phyloP scores from a whole-genome alignment of 2,888 invertebrate species.

The Mesopsocus fuscifrons region DNA sequence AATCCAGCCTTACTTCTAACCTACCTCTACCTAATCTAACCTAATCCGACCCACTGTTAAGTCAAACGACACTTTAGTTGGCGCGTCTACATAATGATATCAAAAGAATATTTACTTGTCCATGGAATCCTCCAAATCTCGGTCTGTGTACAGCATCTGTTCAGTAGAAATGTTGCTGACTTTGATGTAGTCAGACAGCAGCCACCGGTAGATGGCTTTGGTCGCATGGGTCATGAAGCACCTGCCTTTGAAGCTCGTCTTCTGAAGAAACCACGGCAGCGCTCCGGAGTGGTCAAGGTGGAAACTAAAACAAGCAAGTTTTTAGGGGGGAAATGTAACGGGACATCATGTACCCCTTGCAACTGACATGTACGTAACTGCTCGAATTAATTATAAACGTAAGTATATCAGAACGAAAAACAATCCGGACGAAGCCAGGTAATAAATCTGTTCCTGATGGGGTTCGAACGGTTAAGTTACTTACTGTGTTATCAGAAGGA shows the following conservation, averaged over 20 bases:
- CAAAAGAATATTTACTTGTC: conserved; percentile 37
- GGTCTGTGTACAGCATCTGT: conserved; percentile 93
- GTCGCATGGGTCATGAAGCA: conserved; percentile 99
- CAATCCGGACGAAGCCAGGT: too few relatives aligned
- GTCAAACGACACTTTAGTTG: too few relatives aligned
- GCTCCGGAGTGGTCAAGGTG: conserved; percentile 98
- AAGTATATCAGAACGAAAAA: not conserved
- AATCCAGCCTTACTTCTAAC: too few relatives aligned
- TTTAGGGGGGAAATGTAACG: not conserved
- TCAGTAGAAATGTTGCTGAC: conserved; percentile 94
- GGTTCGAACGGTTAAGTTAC: too few relatives aligned
- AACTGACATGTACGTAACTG: conserved; percentile 2
- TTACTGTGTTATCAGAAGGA: conserved; percentile 87
- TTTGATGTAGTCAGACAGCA: conserved; percentile 97
- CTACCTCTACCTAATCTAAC: too few relatives aligned
- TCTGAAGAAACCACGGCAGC: conserved; percentile 91
- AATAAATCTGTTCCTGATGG: too few relatives aligned
- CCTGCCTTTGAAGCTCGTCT: conserved; percentile 91
- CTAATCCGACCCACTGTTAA: too few relatives aligned
- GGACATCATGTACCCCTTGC: not conserved
- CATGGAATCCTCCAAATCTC: conserved; percentile 94
- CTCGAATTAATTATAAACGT: not conserved
- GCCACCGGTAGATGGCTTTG: conserved; percentile 97
- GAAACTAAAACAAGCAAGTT: conserved; percentile 42
- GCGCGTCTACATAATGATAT: too few relatives aligned